Percentiles rank a stretch among this genome's conserved stretches.
Conservation (phyloP, 1,140 invertebrate genomes). For the Drosophila carrolli region DNA sequence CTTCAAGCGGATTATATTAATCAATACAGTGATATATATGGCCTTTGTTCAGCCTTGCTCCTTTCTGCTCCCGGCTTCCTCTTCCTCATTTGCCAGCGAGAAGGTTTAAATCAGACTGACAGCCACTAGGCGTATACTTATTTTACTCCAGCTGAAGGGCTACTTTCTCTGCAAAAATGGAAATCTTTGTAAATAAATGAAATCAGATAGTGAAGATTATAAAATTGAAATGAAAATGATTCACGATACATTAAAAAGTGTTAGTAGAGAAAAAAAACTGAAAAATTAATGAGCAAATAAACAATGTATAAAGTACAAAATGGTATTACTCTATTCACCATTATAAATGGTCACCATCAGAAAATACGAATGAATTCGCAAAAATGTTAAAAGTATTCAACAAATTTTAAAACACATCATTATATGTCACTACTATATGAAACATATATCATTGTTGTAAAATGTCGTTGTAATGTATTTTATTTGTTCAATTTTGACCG, state of each 20-base stretch:
- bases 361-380: too few relatives aligned
- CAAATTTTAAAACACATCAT: too few relatives aligned
- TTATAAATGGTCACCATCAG: too few relatives aligned
- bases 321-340: too few relatives aligned
- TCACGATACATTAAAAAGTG: background rate
- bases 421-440: too few relatives aligned
- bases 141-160: slow-evolving; percentile 24
- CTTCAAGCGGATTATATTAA: slow-evolving; percentile 84
- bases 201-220: background rate
- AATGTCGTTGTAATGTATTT: too few relatives aligned
- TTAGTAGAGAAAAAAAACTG: too few relatives aligned
- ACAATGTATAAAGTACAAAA: too few relatives aligned
- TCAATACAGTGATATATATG: slow-evolving; percentile 72
- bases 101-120: slow-evolving; percentile 25
- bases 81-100: slow-evolving; percentile 35
- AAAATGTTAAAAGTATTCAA: too few relatives aligned
- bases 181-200: background rate
- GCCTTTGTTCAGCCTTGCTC: slow-evolving; percentile 42
- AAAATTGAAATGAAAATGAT: background rate
- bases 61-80: slow-evolving; percentile 12
- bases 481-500: too few relatives aligned
- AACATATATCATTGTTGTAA: too few relatives aligned
- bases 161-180: background rate
- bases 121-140: slow-evolving; percentile 76
- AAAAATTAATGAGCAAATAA: too few relatives aligned